Evolutionary conservation across 92 coral and sea anemone genomes (phyloP).

Genomic region (Heteractis magnifica): DNA sequence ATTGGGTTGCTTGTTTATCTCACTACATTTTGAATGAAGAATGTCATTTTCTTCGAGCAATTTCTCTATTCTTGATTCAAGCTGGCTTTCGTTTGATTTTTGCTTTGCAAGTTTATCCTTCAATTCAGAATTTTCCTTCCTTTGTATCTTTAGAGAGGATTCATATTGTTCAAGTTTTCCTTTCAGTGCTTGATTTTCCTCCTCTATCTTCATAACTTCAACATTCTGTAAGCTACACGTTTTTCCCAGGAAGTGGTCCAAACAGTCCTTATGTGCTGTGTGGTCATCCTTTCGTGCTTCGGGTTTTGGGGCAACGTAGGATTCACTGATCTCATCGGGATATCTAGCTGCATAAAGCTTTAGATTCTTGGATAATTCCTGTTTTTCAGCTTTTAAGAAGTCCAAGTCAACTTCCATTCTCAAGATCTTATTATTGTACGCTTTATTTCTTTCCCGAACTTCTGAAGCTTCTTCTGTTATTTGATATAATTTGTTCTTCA

Average conservation of each 20-base stretch:
- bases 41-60: background rate
- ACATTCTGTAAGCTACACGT: slow-evolving; percentile 14
- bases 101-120: slow-evolving; percentile 3
- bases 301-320: too few relatives aligned
- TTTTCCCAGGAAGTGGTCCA: background rate
- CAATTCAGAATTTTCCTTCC: slow-evolving; percentile 6
- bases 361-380: background rate
- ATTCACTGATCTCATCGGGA: background rate
- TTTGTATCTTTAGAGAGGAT: slow-evolving; percentile 4
- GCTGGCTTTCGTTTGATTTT: background rate
- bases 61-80: background rate
- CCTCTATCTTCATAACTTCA: slow-evolving; percentile 14
- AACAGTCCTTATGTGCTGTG: background rate
- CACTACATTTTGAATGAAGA: background rate
- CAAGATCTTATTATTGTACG: background rate
- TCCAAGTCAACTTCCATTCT: background rate
- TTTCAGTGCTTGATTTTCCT: slow-evolving; percentile 16
- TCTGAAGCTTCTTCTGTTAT: background rate
- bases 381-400: background rate
- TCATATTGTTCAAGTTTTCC: slow-evolving; percentile 17
- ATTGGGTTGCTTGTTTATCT: background rate
- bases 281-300: background rate
- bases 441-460: background rate
- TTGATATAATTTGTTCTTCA: background rate
- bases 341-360: background rate